Percentiles rank a stretch among this genome's conserved stretches.
phyloP scores from a whole-genome alignment of 1,140 invertebrate species.

The Dysdera silvatica region DNA sequence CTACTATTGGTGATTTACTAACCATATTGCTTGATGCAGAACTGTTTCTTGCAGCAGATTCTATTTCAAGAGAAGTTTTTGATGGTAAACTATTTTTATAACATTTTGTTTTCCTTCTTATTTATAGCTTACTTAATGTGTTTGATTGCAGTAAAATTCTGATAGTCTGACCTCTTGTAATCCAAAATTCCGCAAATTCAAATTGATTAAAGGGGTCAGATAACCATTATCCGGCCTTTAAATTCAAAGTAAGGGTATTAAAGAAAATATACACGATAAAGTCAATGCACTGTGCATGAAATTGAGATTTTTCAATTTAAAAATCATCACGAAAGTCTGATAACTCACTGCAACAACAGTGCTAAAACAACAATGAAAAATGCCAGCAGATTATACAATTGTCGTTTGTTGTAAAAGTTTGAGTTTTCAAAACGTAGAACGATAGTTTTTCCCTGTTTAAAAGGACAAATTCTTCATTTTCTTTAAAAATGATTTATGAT shows the following conservation, averaged over 20 bases:
- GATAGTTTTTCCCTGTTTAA: too few relatives aligned
- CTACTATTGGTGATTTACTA: constrained; percentile 29
- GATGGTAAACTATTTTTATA: constrained; percentile 11
- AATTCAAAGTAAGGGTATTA: not conserved
- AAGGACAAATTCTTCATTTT: too few relatives aligned
- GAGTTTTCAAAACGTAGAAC: too few relatives aligned
- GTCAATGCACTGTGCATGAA: too few relatives aligned
- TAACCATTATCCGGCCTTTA: not conserved
- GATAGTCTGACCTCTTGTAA: not conserved
- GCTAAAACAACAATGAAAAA: too few relatives aligned
- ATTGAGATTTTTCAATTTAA: too few relatives aligned
- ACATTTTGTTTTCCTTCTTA: not conserved
- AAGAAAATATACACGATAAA: not conserved
- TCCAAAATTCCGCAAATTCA: not conserved
- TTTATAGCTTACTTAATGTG: not conserved
- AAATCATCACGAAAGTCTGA: too few relatives aligned
- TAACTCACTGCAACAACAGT: too few relatives aligned
- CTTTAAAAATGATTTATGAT: too few relatives aligned
- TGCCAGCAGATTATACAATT: too few relatives aligned
- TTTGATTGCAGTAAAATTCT: not conserved
- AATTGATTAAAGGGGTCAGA: not conserved
- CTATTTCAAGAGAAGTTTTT: constrained; percentile 10
- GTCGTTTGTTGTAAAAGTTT: too few relatives aligned
- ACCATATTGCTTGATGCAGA: constrained; percentile 15
- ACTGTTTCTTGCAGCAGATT: constrained; percentile 28